Evolutionary conservation across 2,113 vertebrate genomes (phyloP), one percentile per base, ranked within the genome.

Genomic region (Eidolon helvum): DNA sequence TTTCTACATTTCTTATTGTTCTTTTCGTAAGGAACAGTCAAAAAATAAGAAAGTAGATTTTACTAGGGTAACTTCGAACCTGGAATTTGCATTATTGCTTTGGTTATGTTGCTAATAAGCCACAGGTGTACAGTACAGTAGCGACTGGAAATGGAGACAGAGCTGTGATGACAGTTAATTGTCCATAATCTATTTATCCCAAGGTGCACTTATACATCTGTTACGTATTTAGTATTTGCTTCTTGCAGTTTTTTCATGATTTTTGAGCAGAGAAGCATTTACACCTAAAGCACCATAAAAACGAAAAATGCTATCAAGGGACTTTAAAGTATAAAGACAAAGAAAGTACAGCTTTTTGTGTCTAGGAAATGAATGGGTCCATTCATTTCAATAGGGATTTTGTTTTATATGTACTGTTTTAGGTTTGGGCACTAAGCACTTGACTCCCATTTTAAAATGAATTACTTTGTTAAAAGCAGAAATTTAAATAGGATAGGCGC

Each of bases 181-280:
- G 98, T 98, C 98, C 98, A 98, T 98, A 98, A 98, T 98, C 97
- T 98, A 98, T 98, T 98, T 98, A 98, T 98, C 98, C 98, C 97
- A 98, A 98, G 97, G 97, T 98, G 90, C 97, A 98, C 93, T 98
- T 98, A 98, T 12, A 95, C 98, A 98, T 98, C 98, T 98, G 98
- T 96, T 98, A 96, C 97, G 98, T 98, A 98, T 98, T 98, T 98
- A 98, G 92, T 97, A 94, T 98, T 98, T 98, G 96, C 98, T 98
- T 94, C 97, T 97, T 94, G 94, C 95, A 97, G 95, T 66, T 97
- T 98, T 98, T 98, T 97, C 95, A 85, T 97, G 96, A 97, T 98
- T 97, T 96, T 98, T 98, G 98, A 98, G 95, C 96, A 97, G 94
- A 96, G 95, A 97, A 98, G 95, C 95, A 98, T 98, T 97, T 98